Conservation (phyloP, 2,113 vertebrate species). For the Proterorhinus semilunaris region DNA sequence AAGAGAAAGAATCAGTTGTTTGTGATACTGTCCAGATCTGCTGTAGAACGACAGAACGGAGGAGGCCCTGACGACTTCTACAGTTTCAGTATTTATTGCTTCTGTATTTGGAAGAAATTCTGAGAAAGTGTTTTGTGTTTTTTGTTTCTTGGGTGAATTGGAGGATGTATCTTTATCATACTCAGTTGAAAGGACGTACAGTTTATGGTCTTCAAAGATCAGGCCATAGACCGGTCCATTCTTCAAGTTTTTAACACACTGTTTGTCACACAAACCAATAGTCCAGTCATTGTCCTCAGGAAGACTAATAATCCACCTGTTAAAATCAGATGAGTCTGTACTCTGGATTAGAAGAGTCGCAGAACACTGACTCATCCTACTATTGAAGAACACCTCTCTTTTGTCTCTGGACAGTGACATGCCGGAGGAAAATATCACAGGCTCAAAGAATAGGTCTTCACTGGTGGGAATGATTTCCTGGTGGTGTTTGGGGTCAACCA, state of each 20-base stretch:
- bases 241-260: rapidly evolving
- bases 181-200: slow-evolving; percentile 20
- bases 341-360: slow-evolving; percentile 18
- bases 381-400: slow-evolving; percentile 34
- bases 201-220: slow-evolving; percentile 16
- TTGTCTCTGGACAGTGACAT: slow-evolving; percentile 51
- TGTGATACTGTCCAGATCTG: slow-evolving; percentile 26
- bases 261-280: slow-evolving; percentile 47
- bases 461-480: neutral
- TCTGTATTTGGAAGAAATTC: too few relatives aligned
- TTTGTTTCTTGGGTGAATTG: neutral
- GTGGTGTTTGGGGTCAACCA: slow-evolving; percentile 55
- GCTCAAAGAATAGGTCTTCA: slow-evolving; percentile 43
- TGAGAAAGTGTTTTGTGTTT: neutral
- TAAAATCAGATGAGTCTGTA: neutral
- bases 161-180: neutral
- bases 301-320: slow-evolving; percentile 47
- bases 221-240: slow-evolving; percentile 28
- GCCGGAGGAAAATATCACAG: rapidly evolving
- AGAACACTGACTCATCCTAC: neutral
- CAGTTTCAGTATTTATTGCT: neutral
- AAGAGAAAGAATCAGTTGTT: slow-evolving; percentile 24
- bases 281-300: slow-evolving; percentile 34
- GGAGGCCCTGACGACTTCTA: slow-evolving; percentile 50
- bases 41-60: slow-evolving; percentile 42